Conservation (phyloP, 2,113 vertebrate genomes). For the Oncorhynchus masou region DNA sequence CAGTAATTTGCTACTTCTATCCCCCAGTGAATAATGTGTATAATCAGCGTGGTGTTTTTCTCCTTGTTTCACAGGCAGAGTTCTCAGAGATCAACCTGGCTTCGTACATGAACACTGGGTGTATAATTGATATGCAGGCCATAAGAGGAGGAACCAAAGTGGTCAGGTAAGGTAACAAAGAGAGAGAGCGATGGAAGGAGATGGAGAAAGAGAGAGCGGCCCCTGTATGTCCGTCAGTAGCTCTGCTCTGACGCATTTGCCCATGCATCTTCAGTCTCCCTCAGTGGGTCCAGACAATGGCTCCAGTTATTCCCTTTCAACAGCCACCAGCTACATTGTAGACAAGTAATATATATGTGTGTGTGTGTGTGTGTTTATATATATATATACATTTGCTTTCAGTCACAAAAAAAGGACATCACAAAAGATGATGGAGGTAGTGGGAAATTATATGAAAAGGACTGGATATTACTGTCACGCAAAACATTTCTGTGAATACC, state of each 20-base stretch:
- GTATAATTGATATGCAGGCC: slow-evolving; percentile 90
- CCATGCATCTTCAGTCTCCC: slow-evolving; percentile 8
- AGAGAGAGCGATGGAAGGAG: not conserved
- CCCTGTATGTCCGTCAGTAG: not conserved
- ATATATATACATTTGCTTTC: slow-evolving; percentile 7
- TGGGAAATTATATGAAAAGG: slow-evolving; percentile 8
- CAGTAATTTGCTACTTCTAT: too few species aligned
- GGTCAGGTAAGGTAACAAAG: slow-evolving; percentile 81
- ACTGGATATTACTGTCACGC: not conserved
- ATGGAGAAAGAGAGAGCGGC: too few species aligned
- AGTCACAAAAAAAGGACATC: slow-evolving; percentile 9
- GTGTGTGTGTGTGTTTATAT: too few species aligned
- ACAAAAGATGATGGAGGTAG: not conserved
- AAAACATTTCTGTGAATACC: not conserved
- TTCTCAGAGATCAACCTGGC: slow-evolving; percentile 94
- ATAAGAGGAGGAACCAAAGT: slow-evolving; percentile 75
- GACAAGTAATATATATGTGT: too few species aligned
- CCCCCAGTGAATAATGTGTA: too few species aligned
- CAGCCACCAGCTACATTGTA: slow-evolving; percentile 1
- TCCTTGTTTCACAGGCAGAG: slow-evolving; percentile 79
- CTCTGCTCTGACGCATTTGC: slow-evolving; percentile 7
- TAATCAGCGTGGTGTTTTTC: not conserved
- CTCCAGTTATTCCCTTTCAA: slow-evolving; percentile 20
- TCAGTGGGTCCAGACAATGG: slow-evolving; percentile 32
- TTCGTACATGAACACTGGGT: slow-evolving; percentile 85